Evolutionary conservation across 2,113 vertebrate species (phyloP).

Genomic region (Strix aluco): DNA sequence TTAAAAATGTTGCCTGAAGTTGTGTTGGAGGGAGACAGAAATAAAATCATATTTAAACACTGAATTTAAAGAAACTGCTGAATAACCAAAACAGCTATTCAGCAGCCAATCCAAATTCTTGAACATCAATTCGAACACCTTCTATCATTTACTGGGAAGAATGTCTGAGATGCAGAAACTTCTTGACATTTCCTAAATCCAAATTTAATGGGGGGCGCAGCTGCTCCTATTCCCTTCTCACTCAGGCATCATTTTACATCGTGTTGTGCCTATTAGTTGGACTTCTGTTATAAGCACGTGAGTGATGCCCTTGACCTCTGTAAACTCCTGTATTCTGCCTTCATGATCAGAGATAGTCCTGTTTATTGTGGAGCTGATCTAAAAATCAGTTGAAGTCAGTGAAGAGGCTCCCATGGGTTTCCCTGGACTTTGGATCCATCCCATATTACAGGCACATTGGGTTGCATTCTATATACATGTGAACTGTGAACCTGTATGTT

Average conservation of each 20-base stretch:
- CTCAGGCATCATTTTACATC: fast-evolving
- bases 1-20: background rate
- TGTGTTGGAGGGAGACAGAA: background rate
- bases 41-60: background rate
- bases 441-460: background rate
- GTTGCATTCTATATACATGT: background rate
- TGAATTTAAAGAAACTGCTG: background rate
- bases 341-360: background rate
- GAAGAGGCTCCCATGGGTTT: background rate
- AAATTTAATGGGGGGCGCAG: background rate
- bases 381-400: background rate
- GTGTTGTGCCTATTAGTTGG: background rate
- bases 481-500: fast-evolving
- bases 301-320: background rate
- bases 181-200: background rate
- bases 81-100: background rate
- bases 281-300: fast-evolving
- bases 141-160: background rate
- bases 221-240: background rate
- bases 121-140: background rate
- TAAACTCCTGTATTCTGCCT: background rate
- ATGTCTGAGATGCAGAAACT: background rate
- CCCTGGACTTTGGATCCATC: background rate
- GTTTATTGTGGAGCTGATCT: background rate
- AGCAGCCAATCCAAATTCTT: background rate